Conservation (phyloP, 2,888 invertebrate species). For the Epistrophe grossulariae region DNA sequence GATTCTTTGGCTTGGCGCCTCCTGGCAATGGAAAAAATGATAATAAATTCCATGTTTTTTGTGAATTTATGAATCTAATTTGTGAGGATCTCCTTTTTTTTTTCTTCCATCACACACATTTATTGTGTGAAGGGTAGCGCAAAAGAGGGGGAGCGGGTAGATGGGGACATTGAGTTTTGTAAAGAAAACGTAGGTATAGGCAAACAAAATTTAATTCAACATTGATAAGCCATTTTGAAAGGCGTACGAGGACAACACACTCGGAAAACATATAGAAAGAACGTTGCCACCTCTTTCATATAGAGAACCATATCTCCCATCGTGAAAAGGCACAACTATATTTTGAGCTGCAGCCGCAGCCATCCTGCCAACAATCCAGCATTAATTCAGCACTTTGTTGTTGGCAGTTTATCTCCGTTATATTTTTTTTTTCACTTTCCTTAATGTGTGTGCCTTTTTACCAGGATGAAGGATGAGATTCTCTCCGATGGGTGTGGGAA, state of each 20-base stretch:
- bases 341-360: constrained; percentile 53
- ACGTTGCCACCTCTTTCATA: background rate
- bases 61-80: constrained; percentile 71
- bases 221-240: constrained; percentile 62
- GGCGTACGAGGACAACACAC: constrained; percentile 39
- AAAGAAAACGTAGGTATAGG: background rate
- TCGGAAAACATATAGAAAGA: background rate
- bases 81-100: constrained; percentile 2
- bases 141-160: background rate
- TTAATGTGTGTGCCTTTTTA: constrained; percentile 38
- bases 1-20: constrained; percentile 33
- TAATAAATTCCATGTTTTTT: constrained; percentile 63
- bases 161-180: too few relatives aligned
- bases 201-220: constrained; percentile 53
- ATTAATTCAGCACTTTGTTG: constrained; percentile 63
- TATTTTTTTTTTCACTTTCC: constrained; percentile 4
- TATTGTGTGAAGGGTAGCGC: background rate
- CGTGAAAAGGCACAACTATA: constrained; percentile 35
- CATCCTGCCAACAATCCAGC: constrained; percentile 6
- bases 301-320: background rate
- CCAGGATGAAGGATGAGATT: constrained; percentile 43
- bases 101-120: background rate
- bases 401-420: constrained; percentile 16
- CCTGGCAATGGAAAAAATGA: constrained; percentile 19
- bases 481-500: constrained; percentile 23